These are phyloP conservation scores for Propithecus perrieri DNA, from an alignment of 2,797 vertebrate species.

Conservation along the genomic window DNA sequence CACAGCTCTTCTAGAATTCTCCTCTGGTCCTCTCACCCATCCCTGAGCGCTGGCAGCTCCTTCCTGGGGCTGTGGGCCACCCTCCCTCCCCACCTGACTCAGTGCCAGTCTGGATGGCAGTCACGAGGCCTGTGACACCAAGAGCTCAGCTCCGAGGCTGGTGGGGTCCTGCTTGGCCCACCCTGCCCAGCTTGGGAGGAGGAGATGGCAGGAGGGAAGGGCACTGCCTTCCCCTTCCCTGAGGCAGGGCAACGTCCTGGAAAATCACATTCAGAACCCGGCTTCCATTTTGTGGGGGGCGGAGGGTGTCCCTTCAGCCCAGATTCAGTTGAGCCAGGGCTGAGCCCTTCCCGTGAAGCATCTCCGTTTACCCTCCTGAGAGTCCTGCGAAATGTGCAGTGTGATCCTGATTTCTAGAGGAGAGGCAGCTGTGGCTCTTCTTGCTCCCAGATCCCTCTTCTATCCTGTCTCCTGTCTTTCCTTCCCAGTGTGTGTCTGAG, in stretches of 20 bases:
- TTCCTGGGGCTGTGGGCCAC: neutral
- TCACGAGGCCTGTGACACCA: neutral
- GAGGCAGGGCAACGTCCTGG: rapidly evolving
- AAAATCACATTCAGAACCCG: neutral
- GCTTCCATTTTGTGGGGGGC: rapidly evolving
- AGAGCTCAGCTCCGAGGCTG: neutral
- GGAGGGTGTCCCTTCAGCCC: neutral
- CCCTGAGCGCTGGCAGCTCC: neutral
- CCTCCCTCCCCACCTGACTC: neutral
- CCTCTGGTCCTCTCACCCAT: rapidly evolving
- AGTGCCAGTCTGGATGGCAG: neutral
- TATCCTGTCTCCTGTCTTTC: neutral
- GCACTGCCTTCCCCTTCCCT: neutral
- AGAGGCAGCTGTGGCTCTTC: neutral
- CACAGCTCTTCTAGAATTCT: rapidly evolving
- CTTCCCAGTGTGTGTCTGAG: rapidly evolving
- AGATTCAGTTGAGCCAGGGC: neutral
- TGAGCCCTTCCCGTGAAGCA: rapidly evolving
- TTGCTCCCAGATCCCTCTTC: neutral
- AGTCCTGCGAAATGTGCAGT: rapidly evolving
- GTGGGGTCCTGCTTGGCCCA: neutral
- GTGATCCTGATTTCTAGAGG: neutral
- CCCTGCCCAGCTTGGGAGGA: neutral
- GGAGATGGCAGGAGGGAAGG: rapidly evolving
- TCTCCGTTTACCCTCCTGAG: neutral